Conservation (phyloP, 2,797 vertebrate species). For the Staurois parvus region DNA sequence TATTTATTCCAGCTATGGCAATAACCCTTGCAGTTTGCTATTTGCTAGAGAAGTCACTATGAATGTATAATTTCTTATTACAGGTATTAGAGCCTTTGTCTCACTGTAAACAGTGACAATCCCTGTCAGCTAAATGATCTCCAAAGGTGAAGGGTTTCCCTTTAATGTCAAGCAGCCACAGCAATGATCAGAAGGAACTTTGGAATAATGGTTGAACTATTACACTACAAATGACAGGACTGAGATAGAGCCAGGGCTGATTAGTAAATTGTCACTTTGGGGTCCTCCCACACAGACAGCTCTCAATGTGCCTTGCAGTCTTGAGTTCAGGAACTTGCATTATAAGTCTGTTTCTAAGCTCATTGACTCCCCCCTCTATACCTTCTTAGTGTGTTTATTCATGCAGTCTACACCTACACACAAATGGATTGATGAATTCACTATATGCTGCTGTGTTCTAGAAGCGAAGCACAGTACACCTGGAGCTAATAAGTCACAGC, state of each 20-base stretch:
- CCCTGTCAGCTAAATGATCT: slow-evolving; percentile 23
- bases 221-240: slow-evolving; percentile 65
- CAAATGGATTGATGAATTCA: slow-evolving; percentile 2
- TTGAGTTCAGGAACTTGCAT: slow-evolving; percentile 68
- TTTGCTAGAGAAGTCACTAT: neutral
- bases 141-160: slow-evolving; percentile 35
- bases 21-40: neutral
- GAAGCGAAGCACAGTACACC: neutral
- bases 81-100: slow-evolving; percentile 12
- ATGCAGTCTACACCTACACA: slow-evolving; percentile 65
- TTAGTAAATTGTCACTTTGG: slow-evolving; percentile 70
- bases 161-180: slow-evolving; percentile 61
- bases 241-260: slow-evolving; percentile 67
- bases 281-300: slow-evolving; percentile 72
- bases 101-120: slow-evolving; percentile 2
- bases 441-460: neutral
- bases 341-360: slow-evolving; percentile 64
- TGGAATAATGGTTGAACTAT: slow-evolving; percentile 68
- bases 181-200: slow-evolving; percentile 67
- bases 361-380: slow-evolving; percentile 50
- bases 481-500: neutral
- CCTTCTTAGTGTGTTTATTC: slow-evolving; percentile 67
- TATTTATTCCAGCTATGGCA: neutral
- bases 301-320: slow-evolving; percentile 64
- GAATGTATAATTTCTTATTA: slow-evolving; percentile 19